Conservation (phyloP, 2,888 invertebrate species). For the Melieria crassipennis region DNA sequence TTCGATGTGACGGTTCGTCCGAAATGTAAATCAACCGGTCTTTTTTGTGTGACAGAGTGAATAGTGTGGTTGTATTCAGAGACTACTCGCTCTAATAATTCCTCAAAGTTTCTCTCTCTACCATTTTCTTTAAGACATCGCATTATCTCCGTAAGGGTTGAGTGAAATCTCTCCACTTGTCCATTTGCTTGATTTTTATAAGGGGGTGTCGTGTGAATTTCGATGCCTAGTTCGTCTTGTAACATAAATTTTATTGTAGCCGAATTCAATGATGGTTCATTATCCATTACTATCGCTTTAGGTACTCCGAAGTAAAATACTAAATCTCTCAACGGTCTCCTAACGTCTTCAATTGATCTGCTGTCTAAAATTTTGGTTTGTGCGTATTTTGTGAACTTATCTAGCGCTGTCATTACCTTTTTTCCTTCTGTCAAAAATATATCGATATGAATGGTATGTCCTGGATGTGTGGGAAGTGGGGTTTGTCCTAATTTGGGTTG, state of each 20-base stretch:
- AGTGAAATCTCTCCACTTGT: slow-evolving; percentile 42
- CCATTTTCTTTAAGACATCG: slow-evolving; percentile 36
- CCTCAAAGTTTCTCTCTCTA: no score
- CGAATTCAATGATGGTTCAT: slow-evolving; percentile 41
- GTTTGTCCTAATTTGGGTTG: slow-evolving; percentile 28
- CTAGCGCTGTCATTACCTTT: slow-evolving; percentile 31
- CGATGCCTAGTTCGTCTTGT: slow-evolving; percentile 38
- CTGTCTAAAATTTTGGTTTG: slow-evolving; percentile 27
- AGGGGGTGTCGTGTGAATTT: slow-evolving; percentile 35
- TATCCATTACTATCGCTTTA: slow-evolving; percentile 41
- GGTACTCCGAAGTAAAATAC: slow-evolving; percentile 40
- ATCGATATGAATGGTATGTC: slow-evolving; percentile 38
- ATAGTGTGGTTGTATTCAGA: no score
- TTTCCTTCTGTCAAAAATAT: slow-evolving; percentile 35
- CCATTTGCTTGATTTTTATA: slow-evolving; percentile 34
- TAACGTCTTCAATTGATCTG: slow-evolving; percentile 35
- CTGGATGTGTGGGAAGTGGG: slow-evolving; percentile 38
- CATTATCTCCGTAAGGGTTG: slow-evolving; percentile 41
- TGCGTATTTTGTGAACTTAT: slow-evolving; percentile 40
- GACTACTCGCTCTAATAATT: no score
- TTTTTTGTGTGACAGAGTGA: no score
- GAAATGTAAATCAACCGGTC: no score
- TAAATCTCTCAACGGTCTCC: slow-evolving; percentile 33
- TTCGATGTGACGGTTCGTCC: no score
- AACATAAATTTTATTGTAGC: slow-evolving; percentile 38